Evolutionary conservation across 2,888 invertebrate genomes (phyloP).

Genomic region (Eristalinus sepulchralis): DNA sequence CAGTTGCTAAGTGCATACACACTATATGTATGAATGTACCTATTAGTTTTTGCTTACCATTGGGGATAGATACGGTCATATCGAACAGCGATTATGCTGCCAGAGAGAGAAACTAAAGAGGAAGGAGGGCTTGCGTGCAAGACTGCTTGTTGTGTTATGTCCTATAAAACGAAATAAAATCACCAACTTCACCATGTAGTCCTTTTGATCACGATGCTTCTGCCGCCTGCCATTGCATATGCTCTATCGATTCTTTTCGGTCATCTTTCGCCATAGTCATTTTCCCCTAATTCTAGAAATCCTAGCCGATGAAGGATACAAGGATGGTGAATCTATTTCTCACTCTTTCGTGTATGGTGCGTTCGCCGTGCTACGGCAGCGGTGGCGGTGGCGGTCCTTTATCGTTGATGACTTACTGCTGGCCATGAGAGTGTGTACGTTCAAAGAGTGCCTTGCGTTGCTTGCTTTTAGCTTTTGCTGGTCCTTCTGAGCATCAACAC

Average conservation of each 20-base stretch:
- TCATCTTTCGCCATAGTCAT: slow-evolving; percentile 65
- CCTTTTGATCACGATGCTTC: slow-evolving; percentile 48
- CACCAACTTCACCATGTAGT: slow-evolving; percentile 43
- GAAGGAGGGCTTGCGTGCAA: slow-evolving; percentile 61
- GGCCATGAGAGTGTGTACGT: slow-evolving; percentile 21
- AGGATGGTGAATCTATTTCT: slow-evolving; percentile 36
- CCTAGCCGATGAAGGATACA: slow-evolving; percentile 60
- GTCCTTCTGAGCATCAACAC: slow-evolving; percentile 40
- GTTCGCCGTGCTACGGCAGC: slow-evolving; percentile 31
- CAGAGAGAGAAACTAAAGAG: slow-evolving; percentile 44
- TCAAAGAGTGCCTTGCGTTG: slow-evolving; percentile 20
- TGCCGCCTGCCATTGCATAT: slow-evolving; percentile 37
- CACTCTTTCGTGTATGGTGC: slow-evolving; percentile 38
- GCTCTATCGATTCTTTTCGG: slow-evolving; percentile 66
- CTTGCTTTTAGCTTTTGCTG: slow-evolving; percentile 18
- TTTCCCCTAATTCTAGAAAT: slow-evolving; percentile 67
- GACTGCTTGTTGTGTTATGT: slow-evolving; percentile 59
- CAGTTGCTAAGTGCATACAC: slow-evolving; percentile 33
- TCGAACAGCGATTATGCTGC: slow-evolving; percentile 59
- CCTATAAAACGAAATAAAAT: slow-evolving; percentile 67
- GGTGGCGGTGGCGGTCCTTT: slow-evolving; percentile 29
- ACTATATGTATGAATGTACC: slow-evolving; percentile 9
- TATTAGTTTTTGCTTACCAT: slow-evolving; percentile 59
- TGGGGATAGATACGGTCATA: slow-evolving; percentile 25
- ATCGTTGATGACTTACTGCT: slow-evolving; percentile 63